Evolutionary conservation across 2,113 vertebrate species (phyloP).

Genomic region (Eolophus roseicapilla): DNA sequence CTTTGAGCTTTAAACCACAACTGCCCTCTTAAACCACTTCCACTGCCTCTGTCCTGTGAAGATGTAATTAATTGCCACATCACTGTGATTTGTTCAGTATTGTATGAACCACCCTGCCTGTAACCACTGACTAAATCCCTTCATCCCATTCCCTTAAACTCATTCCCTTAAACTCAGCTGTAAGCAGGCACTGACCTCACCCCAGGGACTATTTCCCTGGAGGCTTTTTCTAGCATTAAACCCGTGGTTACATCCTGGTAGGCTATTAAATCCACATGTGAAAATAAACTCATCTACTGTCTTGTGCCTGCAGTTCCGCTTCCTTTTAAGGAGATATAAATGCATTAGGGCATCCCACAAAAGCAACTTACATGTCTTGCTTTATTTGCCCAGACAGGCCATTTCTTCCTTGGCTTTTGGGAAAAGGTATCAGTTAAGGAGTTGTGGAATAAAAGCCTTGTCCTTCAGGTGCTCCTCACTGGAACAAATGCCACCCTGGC

Average conservation of each 20-base stretch:
- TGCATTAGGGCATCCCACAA: background rate
- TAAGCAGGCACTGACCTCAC: background rate
- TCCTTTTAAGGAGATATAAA: background rate
- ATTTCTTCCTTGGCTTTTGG: background rate
- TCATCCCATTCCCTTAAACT: background rate
- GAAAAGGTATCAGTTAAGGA: background rate
- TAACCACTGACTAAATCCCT: background rate
- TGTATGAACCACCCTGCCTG: background rate
- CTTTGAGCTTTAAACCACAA: background rate
- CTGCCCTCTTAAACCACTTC: background rate
- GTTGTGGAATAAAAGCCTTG: background rate
- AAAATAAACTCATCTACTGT: background rate
- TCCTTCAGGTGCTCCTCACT: background rate
- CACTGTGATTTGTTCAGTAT: background rate
- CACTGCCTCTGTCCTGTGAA: background rate
- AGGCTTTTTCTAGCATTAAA: background rate
- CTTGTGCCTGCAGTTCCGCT: background rate
- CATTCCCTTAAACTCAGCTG: background rate
- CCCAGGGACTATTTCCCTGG: background rate
- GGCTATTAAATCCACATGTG: slow-evolving; percentile 22
- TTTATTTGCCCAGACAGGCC: background rate
- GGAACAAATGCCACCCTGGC: background rate
- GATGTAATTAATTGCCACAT: background rate
- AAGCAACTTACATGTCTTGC: background rate
- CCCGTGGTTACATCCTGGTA: background rate